Conservation (phyloP, 2,888 invertebrate genomes). For the Abscondita cerata region DNA sequence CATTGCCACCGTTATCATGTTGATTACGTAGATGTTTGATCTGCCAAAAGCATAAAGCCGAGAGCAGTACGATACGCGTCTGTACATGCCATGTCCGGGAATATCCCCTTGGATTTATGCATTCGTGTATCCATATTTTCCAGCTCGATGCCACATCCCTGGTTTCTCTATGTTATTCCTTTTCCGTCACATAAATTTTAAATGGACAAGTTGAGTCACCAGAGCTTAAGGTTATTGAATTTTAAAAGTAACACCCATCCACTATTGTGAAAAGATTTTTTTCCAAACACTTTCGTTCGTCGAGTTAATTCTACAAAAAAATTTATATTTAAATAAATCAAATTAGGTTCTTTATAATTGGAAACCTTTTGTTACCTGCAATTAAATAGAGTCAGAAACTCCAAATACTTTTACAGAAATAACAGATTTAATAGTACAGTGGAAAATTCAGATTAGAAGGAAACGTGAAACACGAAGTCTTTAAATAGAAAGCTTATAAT, state of each 20-base stretch:
- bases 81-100: conserved; percentile 28
- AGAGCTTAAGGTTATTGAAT: conserved; percentile 20
- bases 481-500: no score
- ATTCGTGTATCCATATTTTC: conserved; percentile 34
- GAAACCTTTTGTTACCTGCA: no score
- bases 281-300: no score
- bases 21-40: conserved; percentile 37
- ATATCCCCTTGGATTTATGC: conserved; percentile 35
- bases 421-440: no score
- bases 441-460: no score
- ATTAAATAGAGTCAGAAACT: no score
- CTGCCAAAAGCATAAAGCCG: conserved; percentile 31
- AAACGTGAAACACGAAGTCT: no score
- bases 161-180: conserved; percentile 14
- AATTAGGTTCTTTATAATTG: no score
- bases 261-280: no score
- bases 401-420: no score
- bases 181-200: conserved; percentile 32
- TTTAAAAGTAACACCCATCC: conserved; percentile 1
- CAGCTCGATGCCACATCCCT: conserved; percentile 24
- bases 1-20: conserved; percentile 31
- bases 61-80: conserved; percentile 32
- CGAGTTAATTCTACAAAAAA: no score
- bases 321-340: no score
- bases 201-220: conserved; percentile 24